Base-by-base conservation (phyloP, 2,888 invertebrate species). In the Campoplex nolae region DNA sequence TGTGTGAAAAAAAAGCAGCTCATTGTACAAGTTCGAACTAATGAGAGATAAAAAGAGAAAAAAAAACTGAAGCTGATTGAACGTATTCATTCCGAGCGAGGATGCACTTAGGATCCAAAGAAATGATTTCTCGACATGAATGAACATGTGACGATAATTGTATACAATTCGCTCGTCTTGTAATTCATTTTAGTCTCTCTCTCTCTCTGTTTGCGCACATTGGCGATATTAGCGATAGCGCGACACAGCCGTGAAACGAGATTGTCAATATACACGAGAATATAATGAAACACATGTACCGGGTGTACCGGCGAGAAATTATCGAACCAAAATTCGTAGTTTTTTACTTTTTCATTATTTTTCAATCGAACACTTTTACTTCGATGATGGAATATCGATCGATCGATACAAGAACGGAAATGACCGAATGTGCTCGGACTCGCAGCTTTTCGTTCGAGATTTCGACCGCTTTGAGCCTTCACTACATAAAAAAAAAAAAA, bases 71-170 rank as follows among this genome's bases (percentile, higher is more conserved):
- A 23, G 62, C 62, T 28, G 48, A 67, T 77, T 65, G 65, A 35
- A 13, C 32, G 45, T 77, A 77, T 77, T 77, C 68, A 23, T 70
- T 58, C 67, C 16, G 68, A 73, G 76, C 58, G 54, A 70, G 35
- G 73, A 38, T 78, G 54, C 42, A 68, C 11, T 54, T 23, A 38
- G 71, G 38, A 4, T 4, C n/a, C 58, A 56, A 58, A 62, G 62
- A 85, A 51, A 65, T 42, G 35, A 38, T 75, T 70, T 35, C 51
- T 42, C 54, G 18, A 38, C 76, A 82, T 87, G 82, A 86, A 84
- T 87, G 81, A 87, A 79, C 74, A 68, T 81, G 81, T 48, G 78
- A 81, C 56, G 32, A 67, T 73, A 70, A 73, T 80, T 75, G 84
- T 70, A 67, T 51, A 74, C 54, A 51, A 54, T 54, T 62, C 35